Evolutionary conservation across 2,113 vertebrate genomes (phyloP).

Genomic region (Siphamia tubifer): DNA sequence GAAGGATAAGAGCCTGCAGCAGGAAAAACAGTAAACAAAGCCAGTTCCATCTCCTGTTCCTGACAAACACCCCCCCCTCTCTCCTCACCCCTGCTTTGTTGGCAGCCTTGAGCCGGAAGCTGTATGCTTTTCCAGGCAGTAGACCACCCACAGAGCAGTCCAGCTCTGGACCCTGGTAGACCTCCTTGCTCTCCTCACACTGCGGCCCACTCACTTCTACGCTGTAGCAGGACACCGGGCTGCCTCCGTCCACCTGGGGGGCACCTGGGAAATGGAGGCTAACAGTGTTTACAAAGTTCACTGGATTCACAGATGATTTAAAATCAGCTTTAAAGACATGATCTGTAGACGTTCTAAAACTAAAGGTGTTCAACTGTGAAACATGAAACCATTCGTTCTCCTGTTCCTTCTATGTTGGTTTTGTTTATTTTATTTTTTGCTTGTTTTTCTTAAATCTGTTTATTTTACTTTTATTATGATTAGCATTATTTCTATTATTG

Average conservation of each 20-base stretch:
- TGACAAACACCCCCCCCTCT: too few relatives aligned
- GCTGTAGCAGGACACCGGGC: conserved; percentile 84
- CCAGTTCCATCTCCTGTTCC: not conserved
- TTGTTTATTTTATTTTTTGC: too few relatives aligned
- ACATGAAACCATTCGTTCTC: too few relatives aligned
- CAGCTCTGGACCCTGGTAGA: conserved; percentile 90
- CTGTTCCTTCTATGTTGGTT: too few relatives aligned
- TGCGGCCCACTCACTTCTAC: conserved; percentile 86
- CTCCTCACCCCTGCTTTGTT: conserved; percentile 94
- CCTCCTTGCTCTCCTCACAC: conserved; percentile 86
- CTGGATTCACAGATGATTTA: conserved; percentile 11
- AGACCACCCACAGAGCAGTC: conserved; percentile 90
- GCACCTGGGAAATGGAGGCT: conserved; percentile 72
- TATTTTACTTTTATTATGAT: too few relatives aligned
- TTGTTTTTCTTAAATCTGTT: too few relatives aligned
- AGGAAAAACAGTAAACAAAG: not conserved
- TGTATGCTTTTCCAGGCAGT: conserved; percentile 89
- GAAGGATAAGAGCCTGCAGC: not conserved
- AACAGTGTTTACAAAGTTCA: not conserved
- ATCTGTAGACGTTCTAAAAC: too few relatives aligned
- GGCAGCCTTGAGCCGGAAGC: conserved; percentile 89
- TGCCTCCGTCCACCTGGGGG: conserved; percentile 88
- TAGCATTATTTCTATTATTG: too few relatives aligned
- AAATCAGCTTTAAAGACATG: too few relatives aligned
- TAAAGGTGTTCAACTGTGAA: too few relatives aligned